Conservation (phyloP, 2,888 invertebrate genomes). For the Hedya salicella region DNA sequence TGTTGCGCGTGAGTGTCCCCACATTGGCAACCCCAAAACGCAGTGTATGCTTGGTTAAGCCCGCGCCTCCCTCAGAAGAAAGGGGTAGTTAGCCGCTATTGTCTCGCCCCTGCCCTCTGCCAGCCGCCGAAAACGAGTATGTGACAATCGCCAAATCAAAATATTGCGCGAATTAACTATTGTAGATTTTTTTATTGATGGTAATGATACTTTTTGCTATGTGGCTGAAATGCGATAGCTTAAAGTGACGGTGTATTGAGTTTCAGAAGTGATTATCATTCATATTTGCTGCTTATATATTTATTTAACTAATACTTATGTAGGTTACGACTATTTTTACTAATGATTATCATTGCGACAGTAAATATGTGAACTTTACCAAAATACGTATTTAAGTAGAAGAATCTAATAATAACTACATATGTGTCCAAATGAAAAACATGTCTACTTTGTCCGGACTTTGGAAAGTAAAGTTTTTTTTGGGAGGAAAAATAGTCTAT, state of each 20-base stretch:
- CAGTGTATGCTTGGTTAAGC: slow-evolving; percentile 83
- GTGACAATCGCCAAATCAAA: slow-evolving; percentile 54
- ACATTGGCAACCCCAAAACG: slow-evolving; percentile 73
- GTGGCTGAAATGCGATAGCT: slow-evolving; percentile 34
- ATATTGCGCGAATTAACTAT: slow-evolving; percentile 38
- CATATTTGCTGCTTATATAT: too few species aligned
- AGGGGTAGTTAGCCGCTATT: slow-evolving; percentile 85
- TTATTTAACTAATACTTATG: too few species aligned
- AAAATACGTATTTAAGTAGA: too few species aligned
- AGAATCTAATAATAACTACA: too few species aligned
- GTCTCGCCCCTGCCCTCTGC: slow-evolving; percentile 63
- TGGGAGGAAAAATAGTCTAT: too few species aligned
- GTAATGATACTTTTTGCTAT: slow-evolving; percentile 8
- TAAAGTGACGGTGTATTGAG: not conserved
- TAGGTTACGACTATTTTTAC: too few species aligned
- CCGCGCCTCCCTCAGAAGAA: slow-evolving; percentile 81
- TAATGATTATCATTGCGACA: too few species aligned
- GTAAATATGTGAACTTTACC: too few species aligned
- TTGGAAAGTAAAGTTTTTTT: too few species aligned
- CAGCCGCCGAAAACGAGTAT: slow-evolving; percentile 56
- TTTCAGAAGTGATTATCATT: not conserved
- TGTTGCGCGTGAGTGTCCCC: slow-evolving; percentile 59
- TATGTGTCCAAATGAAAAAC: too few species aligned
- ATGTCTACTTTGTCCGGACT: too few species aligned
- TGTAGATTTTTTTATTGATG: slow-evolving; percentile 20